These are phyloP conservation scores for Siniperca scherzeri DNA, from an alignment of 2,797 vertebrate species.

Conservation along the genomic window DNA sequence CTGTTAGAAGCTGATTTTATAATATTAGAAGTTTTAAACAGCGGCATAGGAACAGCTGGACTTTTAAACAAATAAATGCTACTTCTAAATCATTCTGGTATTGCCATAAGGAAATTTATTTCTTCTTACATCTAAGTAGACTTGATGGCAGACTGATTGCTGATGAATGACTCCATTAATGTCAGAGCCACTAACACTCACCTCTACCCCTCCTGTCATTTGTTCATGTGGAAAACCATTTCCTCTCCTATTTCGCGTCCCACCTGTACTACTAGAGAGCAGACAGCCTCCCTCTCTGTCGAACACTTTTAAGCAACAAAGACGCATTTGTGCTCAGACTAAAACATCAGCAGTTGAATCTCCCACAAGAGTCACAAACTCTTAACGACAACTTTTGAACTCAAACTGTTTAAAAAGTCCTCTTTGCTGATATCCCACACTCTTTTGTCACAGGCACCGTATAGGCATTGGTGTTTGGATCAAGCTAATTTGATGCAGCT, in stretches of 20 bases:
- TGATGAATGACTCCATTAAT: slow-evolving; percentile 54
- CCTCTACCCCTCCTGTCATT: slow-evolving; percentile 53
- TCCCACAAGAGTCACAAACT: slow-evolving; percentile 8
- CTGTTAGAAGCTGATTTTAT: slow-evolving; percentile 5
- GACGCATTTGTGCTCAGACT: slow-evolving; percentile 36
- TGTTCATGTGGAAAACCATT: slow-evolving; percentile 61
- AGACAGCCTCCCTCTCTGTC: slow-evolving; percentile 12
- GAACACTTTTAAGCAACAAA: slow-evolving; percentile 36
- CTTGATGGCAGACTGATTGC: slow-evolving; percentile 34
- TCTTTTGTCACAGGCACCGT: slow-evolving; percentile 1
- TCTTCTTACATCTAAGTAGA: slow-evolving; percentile 10
- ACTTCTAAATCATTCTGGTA: neutral
- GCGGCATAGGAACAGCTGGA: neutral
- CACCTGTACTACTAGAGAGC: slow-evolving; percentile 38
- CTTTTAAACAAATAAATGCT: slow-evolving; percentile 17
- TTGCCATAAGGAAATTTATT: slow-evolving; percentile 7
- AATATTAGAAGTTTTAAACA: neutral
- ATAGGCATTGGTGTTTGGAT: slow-evolving; percentile 8
- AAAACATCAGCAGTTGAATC: slow-evolving; percentile 28
- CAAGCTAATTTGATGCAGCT: slow-evolving; percentile 13
- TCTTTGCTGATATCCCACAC: neutral
- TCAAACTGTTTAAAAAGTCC: slow-evolving; percentile 18
- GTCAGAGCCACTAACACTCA: slow-evolving; percentile 38
- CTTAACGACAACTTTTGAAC: slow-evolving; percentile 15
- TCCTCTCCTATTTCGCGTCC: slow-evolving; percentile 51